Evolutionary conservation across 2,113 vertebrate species (phyloP).

Genomic region (Hydrolagus affinis): DNA sequence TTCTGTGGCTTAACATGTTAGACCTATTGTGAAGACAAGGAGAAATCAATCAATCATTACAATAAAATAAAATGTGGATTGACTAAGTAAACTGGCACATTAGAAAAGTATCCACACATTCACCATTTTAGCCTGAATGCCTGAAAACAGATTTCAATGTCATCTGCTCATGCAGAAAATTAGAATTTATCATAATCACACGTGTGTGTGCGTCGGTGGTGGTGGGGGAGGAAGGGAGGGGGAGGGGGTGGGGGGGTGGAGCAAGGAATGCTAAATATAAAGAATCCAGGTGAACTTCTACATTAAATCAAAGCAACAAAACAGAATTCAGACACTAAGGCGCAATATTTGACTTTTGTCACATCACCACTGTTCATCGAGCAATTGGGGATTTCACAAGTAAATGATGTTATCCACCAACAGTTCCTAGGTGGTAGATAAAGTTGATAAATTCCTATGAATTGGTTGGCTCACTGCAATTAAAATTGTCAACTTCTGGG

Average conservation of each 20-base stretch:
- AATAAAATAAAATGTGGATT: background rate
- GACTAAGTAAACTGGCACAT: background rate
- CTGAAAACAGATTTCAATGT: background rate
- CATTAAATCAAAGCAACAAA: background rate
- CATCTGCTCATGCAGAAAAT: background rate
- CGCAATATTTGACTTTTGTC: background rate
- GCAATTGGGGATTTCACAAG: background rate
- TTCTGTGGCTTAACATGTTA: slow-evolving; percentile 9
- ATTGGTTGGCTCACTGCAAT: no score
- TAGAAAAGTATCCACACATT: background rate
- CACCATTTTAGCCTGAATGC: background rate
- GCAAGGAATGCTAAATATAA: background rate
- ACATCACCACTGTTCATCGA: background rate
- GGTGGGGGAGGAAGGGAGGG: background rate
- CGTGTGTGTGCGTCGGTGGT: no score
- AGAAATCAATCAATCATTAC: slow-evolving; percentile 1
- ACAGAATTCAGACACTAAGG: background rate
- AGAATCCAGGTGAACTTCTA: background rate
- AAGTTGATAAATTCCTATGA: no score
- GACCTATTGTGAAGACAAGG: slow-evolving; percentile 7
- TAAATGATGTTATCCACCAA: no score
- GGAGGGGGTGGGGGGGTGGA: background rate
- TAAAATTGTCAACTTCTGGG: no score
- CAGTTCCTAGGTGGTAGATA: no score
- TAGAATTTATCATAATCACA: no score